A percentile compares a stretch with the other conserved stretches of the same genome.
Evolutionary conservation across 2,888 invertebrate genomes (phyloP).

Genomic region (Crocallis elinguaria): DNA sequence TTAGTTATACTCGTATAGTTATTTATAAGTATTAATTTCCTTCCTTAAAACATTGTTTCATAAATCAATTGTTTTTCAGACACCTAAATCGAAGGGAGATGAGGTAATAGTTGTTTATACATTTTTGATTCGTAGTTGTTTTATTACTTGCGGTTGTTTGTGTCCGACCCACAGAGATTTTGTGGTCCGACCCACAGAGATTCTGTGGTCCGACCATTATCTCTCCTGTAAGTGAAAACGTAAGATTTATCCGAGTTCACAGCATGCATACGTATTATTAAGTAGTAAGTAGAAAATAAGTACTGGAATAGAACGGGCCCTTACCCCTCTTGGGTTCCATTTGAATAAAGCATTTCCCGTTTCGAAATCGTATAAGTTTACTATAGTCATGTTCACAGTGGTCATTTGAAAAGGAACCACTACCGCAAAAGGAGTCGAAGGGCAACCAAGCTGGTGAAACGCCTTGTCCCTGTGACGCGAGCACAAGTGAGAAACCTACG

Average conservation of each 20-base stretch:
- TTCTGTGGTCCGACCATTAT: too few relatives aligned
- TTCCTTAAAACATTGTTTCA: constrained; percentile 4
- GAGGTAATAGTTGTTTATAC: constrained; percentile 25
- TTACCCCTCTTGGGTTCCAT: too few relatives aligned
- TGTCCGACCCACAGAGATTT: neutral
- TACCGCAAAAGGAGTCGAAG: constrained; percentile 47
- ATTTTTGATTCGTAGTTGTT: neutral
- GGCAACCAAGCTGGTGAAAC: constrained; percentile 43
- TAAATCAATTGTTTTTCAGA: constrained; percentile 50
- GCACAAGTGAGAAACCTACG: constrained; percentile 40
- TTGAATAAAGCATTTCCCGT: too few relatives aligned
- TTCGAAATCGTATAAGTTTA: too few relatives aligned
- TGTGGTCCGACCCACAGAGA: too few relatives aligned
- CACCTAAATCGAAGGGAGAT: constrained; percentile 54
- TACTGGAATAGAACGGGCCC: too few relatives aligned
- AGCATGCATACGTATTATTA: too few relatives aligned
- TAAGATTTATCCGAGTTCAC: too few relatives aligned
- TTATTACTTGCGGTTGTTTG: neutral
- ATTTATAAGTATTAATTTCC: neutral
- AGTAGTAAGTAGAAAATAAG: too few relatives aligned
- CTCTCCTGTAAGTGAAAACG: too few relatives aligned
- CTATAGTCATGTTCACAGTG: constrained; percentile 39
- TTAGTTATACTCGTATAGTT: neutral
- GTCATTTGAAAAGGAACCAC: constrained; percentile 40
- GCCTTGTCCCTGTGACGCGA: constrained; percentile 38